Evolutionary conservation across 1,140 invertebrate genomes (phyloP), one percentile per base, ranked within the genome.

Genomic region (Sycobia sp.): DNA sequence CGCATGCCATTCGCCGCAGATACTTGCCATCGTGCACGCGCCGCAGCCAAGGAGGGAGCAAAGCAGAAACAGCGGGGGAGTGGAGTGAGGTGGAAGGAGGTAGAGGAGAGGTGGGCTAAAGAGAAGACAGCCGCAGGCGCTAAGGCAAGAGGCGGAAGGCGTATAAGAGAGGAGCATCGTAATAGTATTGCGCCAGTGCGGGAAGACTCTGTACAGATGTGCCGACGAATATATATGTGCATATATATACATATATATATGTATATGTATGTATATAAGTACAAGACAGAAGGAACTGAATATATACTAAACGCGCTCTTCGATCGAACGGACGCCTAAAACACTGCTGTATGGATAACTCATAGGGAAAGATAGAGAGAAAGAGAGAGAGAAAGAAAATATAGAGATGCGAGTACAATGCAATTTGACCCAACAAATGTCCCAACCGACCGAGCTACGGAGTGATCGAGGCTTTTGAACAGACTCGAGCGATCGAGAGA

Each of bases 401-500:
- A 4, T 10, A 50, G 2, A 9, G 29, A 27, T 10, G 29, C 67
- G 46, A 64, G 58, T 68, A 72, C 68, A 68, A 68, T 67, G 67
- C 68, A 70, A 74, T 74, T 72, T 67, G 57, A 65, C 50, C 38
- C 66, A 63, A 69, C 66, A 69, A 67, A 69, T 67, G 66, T 69
- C 68, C 62, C 67, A 72, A 67, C 65, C 66, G 68, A 59, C 47
- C 39, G 57, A 50, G 46, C n/a, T n/a, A n/a, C 46, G 56, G 46
- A 62, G 54, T 66, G 72, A 71, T 67, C 66, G 70, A 62, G 62
- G 56, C 44, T 56, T 34, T 38, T n/a, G n/a, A n/a, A n/a, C n/a
- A 43, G 39, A 34, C 29, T 34, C 8, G 34, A 50, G n/a, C 2
- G 23, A 29, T n/a, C 27, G 13, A 16, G 1, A 10, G n/a, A 50